A percentile compares a stretch with the other conserved stretches of the same genome.
These are phyloP conservation scores for Tetheella fluctuosa DNA, from an alignment of 2,888 invertebrate genomes.

Conservation along the genomic window DNA sequence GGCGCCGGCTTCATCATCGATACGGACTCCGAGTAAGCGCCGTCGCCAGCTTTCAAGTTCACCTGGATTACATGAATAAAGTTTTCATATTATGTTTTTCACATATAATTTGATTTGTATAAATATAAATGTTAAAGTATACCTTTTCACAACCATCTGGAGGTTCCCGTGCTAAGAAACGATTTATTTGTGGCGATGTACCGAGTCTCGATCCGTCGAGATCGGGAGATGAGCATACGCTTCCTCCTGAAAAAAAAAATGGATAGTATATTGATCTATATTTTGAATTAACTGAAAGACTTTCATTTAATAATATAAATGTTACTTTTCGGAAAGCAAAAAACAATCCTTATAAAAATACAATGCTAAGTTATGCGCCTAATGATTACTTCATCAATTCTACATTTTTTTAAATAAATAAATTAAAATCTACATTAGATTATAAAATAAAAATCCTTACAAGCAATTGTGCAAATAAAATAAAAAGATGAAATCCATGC, in stretches of 20 bases:
- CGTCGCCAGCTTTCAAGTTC: constrained; percentile 85
- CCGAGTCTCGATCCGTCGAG: constrained; percentile 88
- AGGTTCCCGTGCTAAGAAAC: constrained; percentile 93
- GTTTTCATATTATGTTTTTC: background rate
- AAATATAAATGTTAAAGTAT: constrained; percentile 20
- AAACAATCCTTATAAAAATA: background rate
- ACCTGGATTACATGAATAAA: constrained; percentile 60
- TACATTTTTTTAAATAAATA: constrained; percentile 15
- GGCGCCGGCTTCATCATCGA: constrained; percentile 86
- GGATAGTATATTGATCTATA: constrained; percentile 20
- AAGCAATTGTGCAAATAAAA: constrained; percentile 30
- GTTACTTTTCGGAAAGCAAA: background rate
- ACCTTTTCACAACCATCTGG: constrained; percentile 96
- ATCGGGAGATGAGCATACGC: constrained; percentile 90
- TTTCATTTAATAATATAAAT: constrained; percentile 12
- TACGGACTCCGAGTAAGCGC: constrained; percentile 64
- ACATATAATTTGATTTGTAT: no score
- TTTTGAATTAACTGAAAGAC: constrained; percentile 9
- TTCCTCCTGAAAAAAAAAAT: constrained; percentile 84
- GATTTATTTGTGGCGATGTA: constrained; percentile 93
- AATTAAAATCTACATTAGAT: constrained; percentile 15
- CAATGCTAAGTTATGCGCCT: background rate
- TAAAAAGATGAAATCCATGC: constrained; percentile 47
- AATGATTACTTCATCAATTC: constrained; percentile 11
- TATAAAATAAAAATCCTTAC: constrained; percentile 3